These are phyloP conservation scores for Psilopogon haemacephalus DNA, from an alignment of 2,113 vertebrate species.

Conservation along the genomic window DNA sequence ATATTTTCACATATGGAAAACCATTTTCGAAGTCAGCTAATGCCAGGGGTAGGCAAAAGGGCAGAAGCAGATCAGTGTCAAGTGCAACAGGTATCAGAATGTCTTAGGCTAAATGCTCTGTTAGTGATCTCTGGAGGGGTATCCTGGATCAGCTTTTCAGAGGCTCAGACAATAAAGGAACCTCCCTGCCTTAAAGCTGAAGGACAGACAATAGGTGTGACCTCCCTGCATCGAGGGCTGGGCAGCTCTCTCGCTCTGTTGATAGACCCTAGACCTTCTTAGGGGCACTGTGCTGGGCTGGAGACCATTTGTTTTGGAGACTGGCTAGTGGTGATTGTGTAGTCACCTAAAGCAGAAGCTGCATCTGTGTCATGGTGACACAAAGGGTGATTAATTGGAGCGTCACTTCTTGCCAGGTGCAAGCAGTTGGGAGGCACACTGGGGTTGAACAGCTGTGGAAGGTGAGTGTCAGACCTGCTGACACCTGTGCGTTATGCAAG, in stretches of 20 bases:
- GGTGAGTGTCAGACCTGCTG: neutral
- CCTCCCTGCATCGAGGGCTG: neutral
- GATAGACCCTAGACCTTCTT: neutral
- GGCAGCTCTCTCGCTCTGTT: neutral
- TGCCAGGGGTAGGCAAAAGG: neutral
- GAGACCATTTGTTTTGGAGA: neutral
- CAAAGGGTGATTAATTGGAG: neutral
- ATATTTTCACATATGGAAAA: neutral
- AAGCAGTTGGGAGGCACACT: neutral
- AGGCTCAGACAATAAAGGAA: neutral
- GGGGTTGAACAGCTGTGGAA: neutral
- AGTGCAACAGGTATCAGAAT: neutral
- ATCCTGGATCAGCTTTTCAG: neutral
- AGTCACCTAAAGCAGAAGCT: neutral
- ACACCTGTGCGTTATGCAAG: neutral
- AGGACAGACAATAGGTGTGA: accelerated
- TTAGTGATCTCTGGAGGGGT: neutral
- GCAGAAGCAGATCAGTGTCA: neutral
- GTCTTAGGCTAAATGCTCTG: neutral
- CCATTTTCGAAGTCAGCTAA: neutral
- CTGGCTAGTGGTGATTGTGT: neutral
- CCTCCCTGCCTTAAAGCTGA: neutral
- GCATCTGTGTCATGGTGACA: neutral
- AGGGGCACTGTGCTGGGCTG: neutral
- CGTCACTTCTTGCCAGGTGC: neutral